These are phyloP conservation scores for Troilus luridus DNA, from an alignment of 2,888 invertebrate species.

Conservation along the genomic window DNA sequence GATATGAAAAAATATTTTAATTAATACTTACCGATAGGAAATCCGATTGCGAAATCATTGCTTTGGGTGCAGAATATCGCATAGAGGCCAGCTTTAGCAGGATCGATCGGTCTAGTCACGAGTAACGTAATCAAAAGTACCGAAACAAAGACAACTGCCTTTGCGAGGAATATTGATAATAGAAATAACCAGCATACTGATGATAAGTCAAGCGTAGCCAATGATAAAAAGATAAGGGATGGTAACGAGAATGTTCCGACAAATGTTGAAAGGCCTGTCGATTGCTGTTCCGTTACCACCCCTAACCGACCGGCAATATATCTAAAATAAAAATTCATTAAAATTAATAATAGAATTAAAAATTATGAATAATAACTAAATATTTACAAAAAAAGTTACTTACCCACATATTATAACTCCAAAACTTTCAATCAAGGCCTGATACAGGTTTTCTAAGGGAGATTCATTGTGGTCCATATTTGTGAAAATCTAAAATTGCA, in stretches of 20 bases:
- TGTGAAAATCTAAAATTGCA: conserved; percentile 34
- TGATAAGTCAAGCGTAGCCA: conserved; percentile 86
- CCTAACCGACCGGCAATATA: conserved; percentile 89
- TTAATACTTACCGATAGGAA: conserved; percentile 86
- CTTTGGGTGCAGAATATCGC: conserved; percentile 97
- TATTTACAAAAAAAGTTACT: conserved; percentile 65
- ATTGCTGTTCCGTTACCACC: conserved; percentile 85
- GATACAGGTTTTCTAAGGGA: conserved; percentile 86
- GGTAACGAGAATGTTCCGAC: conserved; percentile 95
- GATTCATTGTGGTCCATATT: conserved; percentile 58
- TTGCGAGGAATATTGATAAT: conserved; percentile 86
- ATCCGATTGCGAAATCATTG: conserved; percentile 97
- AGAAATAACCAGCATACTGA: conserved; percentile 93
- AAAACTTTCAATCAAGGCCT: conserved; percentile 93
- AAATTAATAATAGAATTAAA: conserved; percentile 50
- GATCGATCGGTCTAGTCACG: conserved; percentile 78
- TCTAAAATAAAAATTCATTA: conserved; percentile 64
- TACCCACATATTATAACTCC: conserved; percentile 92
- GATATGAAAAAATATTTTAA: not conserved
- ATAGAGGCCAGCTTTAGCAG: conserved; percentile 90
- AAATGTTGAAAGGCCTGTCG: conserved; percentile 92
- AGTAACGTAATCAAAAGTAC: conserved; percentile 84
- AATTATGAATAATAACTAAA: not conserved
- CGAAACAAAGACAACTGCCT: conserved; percentile 85
- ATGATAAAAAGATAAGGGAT: conserved; percentile 89